These are phyloP conservation scores for Psylliodes chrysocephalus DNA, from an alignment of 2,888 invertebrate species.

Conservation along the genomic window DNA sequence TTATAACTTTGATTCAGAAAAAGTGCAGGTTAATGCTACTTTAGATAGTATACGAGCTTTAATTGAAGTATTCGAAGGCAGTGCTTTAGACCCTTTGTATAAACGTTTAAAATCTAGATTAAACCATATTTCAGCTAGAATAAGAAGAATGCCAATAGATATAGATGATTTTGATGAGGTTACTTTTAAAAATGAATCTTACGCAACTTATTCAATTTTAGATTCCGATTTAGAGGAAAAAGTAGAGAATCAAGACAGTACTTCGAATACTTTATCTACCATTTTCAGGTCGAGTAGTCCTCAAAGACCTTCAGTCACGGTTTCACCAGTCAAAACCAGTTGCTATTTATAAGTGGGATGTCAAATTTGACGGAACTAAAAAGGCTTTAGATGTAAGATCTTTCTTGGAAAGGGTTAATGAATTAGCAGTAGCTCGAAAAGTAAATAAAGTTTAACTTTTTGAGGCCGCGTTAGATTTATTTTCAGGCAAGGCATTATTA, in stretches of 20 bases:
- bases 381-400: conserved; percentile 20
- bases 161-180: neutral
- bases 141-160: conserved; percentile 10
- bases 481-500: conserved; percentile 17
- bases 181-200: conserved; percentile 15
- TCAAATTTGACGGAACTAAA: conserved; percentile 24
- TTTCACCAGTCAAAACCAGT: conserved; percentile 1
- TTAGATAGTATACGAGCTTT: conserved; percentile 13
- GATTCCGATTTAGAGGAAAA: conserved; percentile 9
- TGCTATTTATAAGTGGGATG: conserved; percentile 14
- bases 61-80: conserved; percentile 9
- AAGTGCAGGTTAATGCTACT: neutral
- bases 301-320: neutral
- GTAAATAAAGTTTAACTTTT: conserved; percentile 15
- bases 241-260: neutral
- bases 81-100: conserved; percentile 3
- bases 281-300: neutral
- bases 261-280: neutral
- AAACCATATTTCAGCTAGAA: conserved; percentile 2
- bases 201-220: conserved; percentile 7
- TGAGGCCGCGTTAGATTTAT: conserved; percentile 23
- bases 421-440: conserved; percentile 25
- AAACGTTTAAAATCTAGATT: conserved; percentile 11
- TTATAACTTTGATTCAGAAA: neutral
- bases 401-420: conserved; percentile 30